Evolutionary conservation across 2,113 vertebrate species (phyloP), one percentile per base, ranked within the genome.

Genomic region (Malurus alboscapulatus): DNA sequence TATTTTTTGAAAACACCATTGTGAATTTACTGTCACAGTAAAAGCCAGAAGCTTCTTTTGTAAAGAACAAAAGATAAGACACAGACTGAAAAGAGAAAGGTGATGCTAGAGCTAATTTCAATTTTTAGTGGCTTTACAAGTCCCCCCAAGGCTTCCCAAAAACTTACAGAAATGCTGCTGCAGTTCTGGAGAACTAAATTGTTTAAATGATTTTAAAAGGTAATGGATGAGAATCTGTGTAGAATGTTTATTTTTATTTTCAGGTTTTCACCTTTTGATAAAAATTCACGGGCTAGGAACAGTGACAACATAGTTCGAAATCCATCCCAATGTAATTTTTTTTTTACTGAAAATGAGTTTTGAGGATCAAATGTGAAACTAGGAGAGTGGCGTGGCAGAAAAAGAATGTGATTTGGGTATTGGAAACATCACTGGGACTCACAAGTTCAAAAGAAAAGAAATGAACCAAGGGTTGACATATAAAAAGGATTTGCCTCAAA

Each of bases 131-230:
- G 7, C 9, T 78, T 94, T 88, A 74, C n/a, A 86, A 74, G 22
- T 1, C 7, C 13, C 20, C 2, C 2, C 4, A 45, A 69, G 30
- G 3, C 11, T 9, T 12, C 5, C 9, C 16, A 57, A 54, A 82
- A 84, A 5, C 5, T 80, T 54, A 42, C 4, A 71, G 29, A 69
- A 74, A 44, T 54, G 2, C 30, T 78, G 16, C 36, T 87, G 34
- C 9, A 38, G 5, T 3, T 47, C 61, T 62, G 21, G 6, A 65
- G 12, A 81, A 15, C 10, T 62, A 36, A 38, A 59, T 71, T 27
- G 62, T 78, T n/a, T 2, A 22, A 92, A 62, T 15, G 10, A 3
- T 16, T 86, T 68, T 68, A 10, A 7, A 61, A 50, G 3, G 2
- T 45, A 34, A 45, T 42, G 29, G 12, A 18, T 84, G 29, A 79